phyloP scores from a whole-genome alignment of 2,113 vertebrate species.

The Podiceps cristatus region DNA sequence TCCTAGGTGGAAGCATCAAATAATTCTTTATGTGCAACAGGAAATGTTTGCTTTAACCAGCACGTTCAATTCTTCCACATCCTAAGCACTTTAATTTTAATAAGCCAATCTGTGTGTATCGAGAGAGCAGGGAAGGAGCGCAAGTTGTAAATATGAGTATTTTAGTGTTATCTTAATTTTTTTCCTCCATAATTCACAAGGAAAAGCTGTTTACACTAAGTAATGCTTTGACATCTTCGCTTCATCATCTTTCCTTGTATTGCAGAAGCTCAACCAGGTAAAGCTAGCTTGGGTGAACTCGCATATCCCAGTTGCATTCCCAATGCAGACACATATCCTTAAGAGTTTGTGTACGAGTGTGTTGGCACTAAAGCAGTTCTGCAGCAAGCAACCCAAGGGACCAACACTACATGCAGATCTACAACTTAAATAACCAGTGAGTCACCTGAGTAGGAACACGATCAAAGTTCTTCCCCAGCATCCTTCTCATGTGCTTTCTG shows the following conservation, averaged over 20 bases:
- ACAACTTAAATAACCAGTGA: not conserved
- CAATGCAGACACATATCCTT: not conserved
- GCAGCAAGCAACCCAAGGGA: not conserved
- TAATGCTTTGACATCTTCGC: not conserved
- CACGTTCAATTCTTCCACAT: not conserved
- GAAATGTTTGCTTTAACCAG: slow-evolving; percentile 37
- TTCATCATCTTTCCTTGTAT: not conserved
- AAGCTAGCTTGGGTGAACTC: not conserved
- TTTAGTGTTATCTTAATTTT: not conserved
- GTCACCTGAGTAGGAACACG: slow-evolving; percentile 92
- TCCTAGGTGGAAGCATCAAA: not conserved
- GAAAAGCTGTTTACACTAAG: not conserved
- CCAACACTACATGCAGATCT: not conserved
- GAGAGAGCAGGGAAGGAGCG: not conserved
- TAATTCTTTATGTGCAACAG: not conserved
- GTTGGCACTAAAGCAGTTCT: not conserved
- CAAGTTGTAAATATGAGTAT: not conserved
- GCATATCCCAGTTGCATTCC: not conserved
- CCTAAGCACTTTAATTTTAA: slow-evolving; percentile 37
- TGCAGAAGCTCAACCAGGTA: not conserved
- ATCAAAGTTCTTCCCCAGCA: slow-evolving; percentile 98
- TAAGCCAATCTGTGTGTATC: not conserved
- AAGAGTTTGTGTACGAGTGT: not conserved
- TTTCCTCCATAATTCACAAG: not conserved
- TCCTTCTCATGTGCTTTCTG: slow-evolving; percentile 98